Evolutionary conservation across 2,797 vertebrate species (phyloP).

Genomic region (Micromesistius poutassou): DNA sequence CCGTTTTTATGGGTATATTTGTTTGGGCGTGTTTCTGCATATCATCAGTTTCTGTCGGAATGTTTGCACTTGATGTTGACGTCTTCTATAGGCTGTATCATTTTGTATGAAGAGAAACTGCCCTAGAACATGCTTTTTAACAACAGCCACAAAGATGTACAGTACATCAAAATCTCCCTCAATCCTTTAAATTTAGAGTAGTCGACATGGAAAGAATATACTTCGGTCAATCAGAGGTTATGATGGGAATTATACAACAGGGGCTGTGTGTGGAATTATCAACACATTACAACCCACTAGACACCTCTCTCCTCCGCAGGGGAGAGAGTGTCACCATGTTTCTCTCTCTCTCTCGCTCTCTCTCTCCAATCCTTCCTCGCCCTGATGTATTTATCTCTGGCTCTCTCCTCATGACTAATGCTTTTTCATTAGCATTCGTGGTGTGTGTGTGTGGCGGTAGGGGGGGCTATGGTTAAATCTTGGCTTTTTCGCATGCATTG

Average conservation of each 20-base stretch:
- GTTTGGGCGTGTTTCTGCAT: neutral
- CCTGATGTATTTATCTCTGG: slow-evolving; percentile 59
- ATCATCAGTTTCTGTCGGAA: too few species aligned
- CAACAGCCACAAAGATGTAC: neutral
- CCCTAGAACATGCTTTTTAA: too few species aligned
- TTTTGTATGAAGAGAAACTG: too few species aligned
- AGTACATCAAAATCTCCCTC: neutral
- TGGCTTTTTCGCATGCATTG: slow-evolving; percentile 35
- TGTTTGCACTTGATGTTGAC: too few species aligned
- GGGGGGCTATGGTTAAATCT: slow-evolving; percentile 40
- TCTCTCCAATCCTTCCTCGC: slow-evolving; percentile 35
- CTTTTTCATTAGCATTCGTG: slow-evolving; percentile 57
- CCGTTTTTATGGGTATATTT: too few species aligned
- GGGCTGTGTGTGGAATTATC: neutral
- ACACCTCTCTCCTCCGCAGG: neutral
- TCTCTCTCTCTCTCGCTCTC: slow-evolving; percentile 9
- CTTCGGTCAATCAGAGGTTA: neutral
- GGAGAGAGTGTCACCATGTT: too few species aligned
- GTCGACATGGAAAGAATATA: neutral
- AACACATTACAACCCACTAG: neutral
- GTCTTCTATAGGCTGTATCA: too few species aligned
- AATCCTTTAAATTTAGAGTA: neutral
- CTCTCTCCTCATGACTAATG: slow-evolving; percentile 59
- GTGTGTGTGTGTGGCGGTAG: slow-evolving; percentile 10
- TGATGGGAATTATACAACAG: neutral